These are phyloP conservation scores for Tipula confusa DNA, from an alignment of 2,888 invertebrate species.

Conservation along the genomic window DNA sequence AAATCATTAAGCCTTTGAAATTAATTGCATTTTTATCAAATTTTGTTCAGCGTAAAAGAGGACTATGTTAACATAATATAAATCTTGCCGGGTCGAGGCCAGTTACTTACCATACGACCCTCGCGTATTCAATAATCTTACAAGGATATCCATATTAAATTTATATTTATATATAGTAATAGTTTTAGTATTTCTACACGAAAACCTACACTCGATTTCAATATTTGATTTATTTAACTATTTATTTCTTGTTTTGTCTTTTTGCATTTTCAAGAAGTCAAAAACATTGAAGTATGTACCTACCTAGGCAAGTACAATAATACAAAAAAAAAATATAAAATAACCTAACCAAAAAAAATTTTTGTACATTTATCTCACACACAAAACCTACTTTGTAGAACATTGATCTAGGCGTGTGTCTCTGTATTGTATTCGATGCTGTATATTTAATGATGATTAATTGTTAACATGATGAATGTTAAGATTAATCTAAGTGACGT, in stretches of 20 bases:
- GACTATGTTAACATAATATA: too few relatives aligned
- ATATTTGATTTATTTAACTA: conserved; percentile 4
- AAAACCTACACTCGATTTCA: neutral
- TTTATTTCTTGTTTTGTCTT: neutral
- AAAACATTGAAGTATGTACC: conserved; percentile 15
- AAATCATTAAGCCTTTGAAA: too few relatives aligned
- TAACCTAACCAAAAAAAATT: neutral
- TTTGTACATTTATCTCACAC: neutral
- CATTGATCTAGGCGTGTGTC: conserved; percentile 8
- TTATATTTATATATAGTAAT: neutral
- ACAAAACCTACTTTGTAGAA: conserved; percentile 3
- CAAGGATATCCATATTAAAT: neutral
- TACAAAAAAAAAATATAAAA: neutral
- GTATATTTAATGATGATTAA: conserved; percentile 12
- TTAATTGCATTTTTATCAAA: too few relatives aligned
- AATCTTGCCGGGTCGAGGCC: too few relatives aligned
- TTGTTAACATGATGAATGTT: neutral
- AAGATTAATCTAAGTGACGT: neutral
- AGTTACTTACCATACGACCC: too few relatives aligned
- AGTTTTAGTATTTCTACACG: neutral
- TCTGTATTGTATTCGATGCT: neutral
- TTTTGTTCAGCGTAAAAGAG: too few relatives aligned
- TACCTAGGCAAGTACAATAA: neutral
- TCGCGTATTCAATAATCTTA: neutral
- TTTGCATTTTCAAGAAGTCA: conserved; percentile 25